Conservation (phyloP, 2,888 invertebrate species). For the Myopa testacea region DNA sequence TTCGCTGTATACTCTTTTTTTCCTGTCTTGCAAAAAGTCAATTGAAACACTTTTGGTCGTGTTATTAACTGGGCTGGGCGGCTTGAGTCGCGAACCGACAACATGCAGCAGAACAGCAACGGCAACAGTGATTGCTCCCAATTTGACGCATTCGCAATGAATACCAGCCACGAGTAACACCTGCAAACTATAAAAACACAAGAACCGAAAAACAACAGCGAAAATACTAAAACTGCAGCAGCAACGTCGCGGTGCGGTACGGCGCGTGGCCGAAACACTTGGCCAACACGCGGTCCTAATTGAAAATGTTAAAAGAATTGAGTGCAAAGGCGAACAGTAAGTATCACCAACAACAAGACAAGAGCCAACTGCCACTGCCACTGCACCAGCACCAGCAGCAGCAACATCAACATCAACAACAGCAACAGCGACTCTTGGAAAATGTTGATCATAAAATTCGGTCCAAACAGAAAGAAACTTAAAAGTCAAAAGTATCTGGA, state of each 20-base stretch:
- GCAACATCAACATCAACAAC: not conserved
- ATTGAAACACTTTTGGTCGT: not conserved
- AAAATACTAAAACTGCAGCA: not conserved
- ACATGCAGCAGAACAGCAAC: not conserved
- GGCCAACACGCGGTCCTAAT: conserved; percentile 3
- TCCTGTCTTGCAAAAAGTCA: not conserved
- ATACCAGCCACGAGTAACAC: conserved; percentile 1
- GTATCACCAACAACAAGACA: not conserved
- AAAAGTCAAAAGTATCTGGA: conserved; percentile 2
- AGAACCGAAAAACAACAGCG: not conserved
- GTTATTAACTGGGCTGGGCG: not conserved
- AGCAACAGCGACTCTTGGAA: conserved; percentile 6
- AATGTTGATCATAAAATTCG: conserved; percentile 10
- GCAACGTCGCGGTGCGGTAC: not conserved
- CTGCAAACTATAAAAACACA: conserved; percentile 7
- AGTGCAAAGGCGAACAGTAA: not conserved
- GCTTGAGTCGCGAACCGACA: not conserved
- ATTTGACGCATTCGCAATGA: not conserved
- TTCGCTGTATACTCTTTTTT: not conserved
- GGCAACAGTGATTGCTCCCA: not conserved
- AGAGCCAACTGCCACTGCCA: too few relatives aligned
- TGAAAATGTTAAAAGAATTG: conserved; percentile 11
- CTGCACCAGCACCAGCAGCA: not conserved
- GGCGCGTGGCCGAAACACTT: conserved; percentile 30
- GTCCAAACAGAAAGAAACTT: not conserved